phyloP scores from a whole-genome alignment of 2,113 vertebrate genomes.

The Eulemur rufifrons region DNA sequence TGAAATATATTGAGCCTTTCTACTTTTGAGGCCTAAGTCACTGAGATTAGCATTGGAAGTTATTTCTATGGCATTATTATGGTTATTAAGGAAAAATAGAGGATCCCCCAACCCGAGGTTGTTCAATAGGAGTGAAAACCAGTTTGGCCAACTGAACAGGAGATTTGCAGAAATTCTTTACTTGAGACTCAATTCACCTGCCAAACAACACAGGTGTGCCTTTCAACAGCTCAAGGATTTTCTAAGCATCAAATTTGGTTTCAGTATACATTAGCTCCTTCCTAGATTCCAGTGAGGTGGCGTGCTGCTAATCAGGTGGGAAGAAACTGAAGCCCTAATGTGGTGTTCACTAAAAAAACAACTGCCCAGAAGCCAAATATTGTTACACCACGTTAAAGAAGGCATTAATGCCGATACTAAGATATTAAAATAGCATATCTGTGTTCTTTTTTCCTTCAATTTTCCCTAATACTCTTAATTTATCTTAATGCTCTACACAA shows the following conservation, averaged over 20 bases:
- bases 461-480: conserved; percentile 7
- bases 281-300: conserved; percentile 20
- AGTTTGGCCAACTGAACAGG: conserved; percentile 83
- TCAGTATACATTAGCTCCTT: conserved; percentile 45
- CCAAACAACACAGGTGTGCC: conserved; percentile 81
- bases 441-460: background rate
- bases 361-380: background rate
- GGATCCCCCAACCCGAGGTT: conserved; percentile 60
- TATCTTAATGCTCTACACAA: background rate
- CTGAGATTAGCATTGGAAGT: conserved; percentile 50
- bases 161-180: conserved; percentile 82
- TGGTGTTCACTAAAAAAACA: background rate
- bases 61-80: conserved; percentile 36
- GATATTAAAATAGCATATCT: background rate
- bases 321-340: conserved; percentile 30
- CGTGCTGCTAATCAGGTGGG: background rate
- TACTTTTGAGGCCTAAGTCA: conserved; percentile 46
- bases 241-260: conserved; percentile 72
- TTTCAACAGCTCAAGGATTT: conserved; percentile 64
- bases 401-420: background rate
- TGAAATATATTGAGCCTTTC: background rate
- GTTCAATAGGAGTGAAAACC: conserved; percentile 82
- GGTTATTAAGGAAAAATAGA: conserved; percentile 66
- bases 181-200: conserved; percentile 79
- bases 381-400: background rate